Conservation (phyloP, 2,113 vertebrate genomes). For the Podilymbus podiceps region DNA sequence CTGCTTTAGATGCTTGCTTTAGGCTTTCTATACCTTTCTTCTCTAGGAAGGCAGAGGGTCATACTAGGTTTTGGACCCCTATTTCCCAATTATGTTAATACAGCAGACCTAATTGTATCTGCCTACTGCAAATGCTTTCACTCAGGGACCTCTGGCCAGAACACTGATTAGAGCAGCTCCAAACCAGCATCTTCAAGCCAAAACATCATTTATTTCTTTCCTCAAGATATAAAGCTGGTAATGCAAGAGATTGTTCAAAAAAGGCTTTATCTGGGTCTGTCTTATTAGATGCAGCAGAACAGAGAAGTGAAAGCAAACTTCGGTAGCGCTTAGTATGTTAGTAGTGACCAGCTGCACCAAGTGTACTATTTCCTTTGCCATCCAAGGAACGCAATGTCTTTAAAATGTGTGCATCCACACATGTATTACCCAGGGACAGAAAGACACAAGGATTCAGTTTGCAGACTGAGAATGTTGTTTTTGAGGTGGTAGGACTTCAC, state of each 20-base stretch:
- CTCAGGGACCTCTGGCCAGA: not conserved
- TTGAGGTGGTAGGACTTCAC: not conserved
- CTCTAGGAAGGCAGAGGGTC: not conserved
- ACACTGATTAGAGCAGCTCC: not conserved
- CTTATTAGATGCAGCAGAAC: not conserved
- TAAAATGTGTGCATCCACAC: not conserved
- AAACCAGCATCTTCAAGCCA: not conserved
- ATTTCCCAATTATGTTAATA: not conserved
- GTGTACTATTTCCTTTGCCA: not conserved
- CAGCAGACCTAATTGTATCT: not conserved
- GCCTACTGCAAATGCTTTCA: not conserved
- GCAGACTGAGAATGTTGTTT: not conserved
- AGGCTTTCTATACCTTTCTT: not conserved
- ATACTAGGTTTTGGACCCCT: not conserved
- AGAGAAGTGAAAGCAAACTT: not conserved
- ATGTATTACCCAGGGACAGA: not conserved
- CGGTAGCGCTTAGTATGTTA: not conserved
- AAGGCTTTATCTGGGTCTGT: not conserved
- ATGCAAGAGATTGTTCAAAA: not conserved
- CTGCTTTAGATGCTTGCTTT: not conserved
- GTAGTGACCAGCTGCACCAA: not conserved
- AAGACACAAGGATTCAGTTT: not conserved
- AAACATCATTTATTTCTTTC: not conserved
- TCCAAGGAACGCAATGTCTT: not conserved
- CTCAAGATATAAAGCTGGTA: not conserved